Base-by-base conservation (phyloP, 2,888 invertebrate genomes). In the Lagria hirta region DNA sequence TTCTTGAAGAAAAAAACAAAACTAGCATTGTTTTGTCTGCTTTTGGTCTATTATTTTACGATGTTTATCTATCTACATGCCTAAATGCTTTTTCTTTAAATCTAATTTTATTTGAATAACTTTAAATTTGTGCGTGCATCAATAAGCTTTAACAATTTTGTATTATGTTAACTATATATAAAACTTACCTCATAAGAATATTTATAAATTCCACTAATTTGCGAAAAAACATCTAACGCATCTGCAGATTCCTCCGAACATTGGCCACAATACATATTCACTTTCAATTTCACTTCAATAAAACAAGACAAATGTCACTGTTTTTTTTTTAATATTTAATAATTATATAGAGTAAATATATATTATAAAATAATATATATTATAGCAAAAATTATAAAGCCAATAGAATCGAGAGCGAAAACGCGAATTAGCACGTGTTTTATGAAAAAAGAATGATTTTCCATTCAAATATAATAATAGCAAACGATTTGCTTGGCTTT, bases 141-240 rank as follows among this genome's bases (percentile, higher is more conserved):
- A n/a, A n/a, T n/a, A n/a, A n/a, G n/a, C n/a, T n/a, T n/a, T n/a
- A n/a, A n/a, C n/a, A n/a, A n/a, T n/a, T n/a, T n/a, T n/a, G n/a
- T n/a, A n/a, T n/a, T n/a, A n/a, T n/a, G n/a, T n/a, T n/a, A 18
- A 18, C 20, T 18, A 18, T 18, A 6, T 18, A 18, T 24, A 24
- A 24, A 4, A 4, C 24, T 60, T 65, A 67, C 68, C 64, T 66
- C 65, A 61, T 68, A 68, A 4, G 64, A 58, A 45, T 62, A 64
- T 56, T 60, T 62, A 55, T 62, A 65, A 48, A 55, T 44, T 29
- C 52, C 58, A 28, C 58, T 56, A 28, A 68, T 55, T 54, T 62
- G 65, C 2, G 62, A 61, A 10, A 68, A 44, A 23, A 61, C 52
- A 47, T 65, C 62, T 21, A 65, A 49, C 17, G 58, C 57, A 35